These are phyloP conservation scores for Lissonota sp. DNA, from an alignment of 2,888 invertebrate genomes.

Conservation along the genomic window DNA sequence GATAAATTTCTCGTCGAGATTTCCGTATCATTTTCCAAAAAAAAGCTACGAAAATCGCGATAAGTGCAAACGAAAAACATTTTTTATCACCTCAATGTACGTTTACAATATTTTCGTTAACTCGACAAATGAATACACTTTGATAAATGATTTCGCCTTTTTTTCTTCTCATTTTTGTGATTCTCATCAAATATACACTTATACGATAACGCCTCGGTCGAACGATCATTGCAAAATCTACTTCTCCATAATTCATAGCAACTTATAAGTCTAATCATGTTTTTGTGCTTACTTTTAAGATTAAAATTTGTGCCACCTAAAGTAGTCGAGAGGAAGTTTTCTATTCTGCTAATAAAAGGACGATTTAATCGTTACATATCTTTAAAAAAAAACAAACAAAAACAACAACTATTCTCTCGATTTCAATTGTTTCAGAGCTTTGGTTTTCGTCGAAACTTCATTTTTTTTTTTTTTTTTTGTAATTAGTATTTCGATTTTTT, in stretches of 20 bases:
- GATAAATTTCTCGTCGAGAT: no score
- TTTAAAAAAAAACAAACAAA: constrained; percentile 32
- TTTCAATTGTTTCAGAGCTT: constrained; percentile 55
- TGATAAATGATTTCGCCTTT: constrained; percentile 26
- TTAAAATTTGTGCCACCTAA: constrained; percentile 63
- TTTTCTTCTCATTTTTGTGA: constrained; percentile 20
- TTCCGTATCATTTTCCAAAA: no score
- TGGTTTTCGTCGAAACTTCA: constrained; percentile 56
- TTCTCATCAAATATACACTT: constrained; percentile 48
- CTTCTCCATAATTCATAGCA: constrained; percentile 27
- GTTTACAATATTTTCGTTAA: neutral
- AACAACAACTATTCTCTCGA: constrained; percentile 46
- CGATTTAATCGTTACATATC: neutral
- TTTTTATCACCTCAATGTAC: no score
- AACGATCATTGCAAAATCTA: constrained; percentile 60
- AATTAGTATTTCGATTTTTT: constrained; percentile 40
- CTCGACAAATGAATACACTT: constrained; percentile 38
- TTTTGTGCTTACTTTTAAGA: constrained; percentile 62
- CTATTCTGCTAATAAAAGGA: constrained; percentile 35
- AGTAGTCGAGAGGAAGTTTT: constrained; percentile 52
- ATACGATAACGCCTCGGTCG: constrained; percentile 30
- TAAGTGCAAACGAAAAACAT: no score
- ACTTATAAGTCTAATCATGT: constrained; percentile 55
- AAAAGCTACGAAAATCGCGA: no score
- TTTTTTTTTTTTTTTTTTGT: constrained; percentile 20